Base-by-base conservation (phyloP, 2,113 vertebrate species). In the Periophthalmus modestus region DNA sequence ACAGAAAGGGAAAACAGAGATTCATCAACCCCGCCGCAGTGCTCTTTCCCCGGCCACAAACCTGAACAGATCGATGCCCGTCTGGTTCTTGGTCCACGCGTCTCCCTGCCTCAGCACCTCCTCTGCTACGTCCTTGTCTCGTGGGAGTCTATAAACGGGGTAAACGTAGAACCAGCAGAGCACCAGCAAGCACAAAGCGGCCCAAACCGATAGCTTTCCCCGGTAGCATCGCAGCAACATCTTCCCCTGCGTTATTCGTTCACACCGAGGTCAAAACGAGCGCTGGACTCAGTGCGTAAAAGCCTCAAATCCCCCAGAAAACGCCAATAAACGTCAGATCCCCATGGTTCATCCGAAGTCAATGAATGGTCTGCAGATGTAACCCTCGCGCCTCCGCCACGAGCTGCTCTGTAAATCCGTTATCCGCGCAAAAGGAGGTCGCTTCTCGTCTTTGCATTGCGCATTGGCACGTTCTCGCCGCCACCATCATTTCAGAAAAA, bases 151-250 rank as follows among this genome's bases (percentile, higher is more conserved):
- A 89, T 96, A 95, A 2, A 89, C 94, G 0, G 97, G 96, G 87
- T 95, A 98, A 12, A 97, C 72, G 89, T 98, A 99, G 2, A 97
- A 94, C 97, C 97, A 98, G 88, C 95, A 96, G 13, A 99, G 94
- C 14, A 97, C 94, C 85, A 96, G 92, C 68, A 96, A 85, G 62
- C 95, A 95, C 82, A 98, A 77, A 2, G 94, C 96, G 86, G 95
- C 96, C 87, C 95, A 97, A 65, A 95, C 92, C 16, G 95, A 95
- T 88, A 96, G 80, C 65, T 95, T 95, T 79, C 90, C 93, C 72
- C 95, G 93, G 85, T 94, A 95, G 86, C 95, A 95, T 90, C 94
- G 94, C 87, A 94, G 91, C 71, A 87, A 82, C 93, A 94, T 88
- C 81, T 86, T 82, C 73, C 79, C 50, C 23, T 46, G n/a, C 19